These are phyloP conservation scores for Drosophila saltans DNA, from an alignment of 1,140 invertebrate species.

Conservation along the genomic window DNA sequence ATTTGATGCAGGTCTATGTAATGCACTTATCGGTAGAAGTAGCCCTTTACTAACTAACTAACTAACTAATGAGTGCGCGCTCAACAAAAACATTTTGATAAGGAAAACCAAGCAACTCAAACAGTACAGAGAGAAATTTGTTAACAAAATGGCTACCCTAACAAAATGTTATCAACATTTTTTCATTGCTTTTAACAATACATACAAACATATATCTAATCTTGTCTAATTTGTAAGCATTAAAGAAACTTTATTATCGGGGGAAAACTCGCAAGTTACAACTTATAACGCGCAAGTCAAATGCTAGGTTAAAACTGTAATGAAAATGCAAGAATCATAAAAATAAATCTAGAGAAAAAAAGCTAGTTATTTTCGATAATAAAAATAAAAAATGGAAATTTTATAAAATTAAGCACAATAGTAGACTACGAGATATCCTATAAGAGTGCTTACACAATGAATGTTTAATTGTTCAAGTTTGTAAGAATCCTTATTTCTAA, in stretches of 20 bases:
- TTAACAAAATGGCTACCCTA: conserved; percentile 40
- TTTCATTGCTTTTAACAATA: neutral
- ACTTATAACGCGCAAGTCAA: conserved; percentile 33
- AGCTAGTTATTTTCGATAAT: conserved; percentile 76
- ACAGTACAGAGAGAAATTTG: neutral
- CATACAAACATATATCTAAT: conserved; percentile 35
- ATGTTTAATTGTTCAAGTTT: no score
- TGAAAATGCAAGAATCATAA: conserved; percentile 52
- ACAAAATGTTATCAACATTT: conserved; percentile 50
- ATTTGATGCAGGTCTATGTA: neutral
- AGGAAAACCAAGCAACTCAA: neutral
- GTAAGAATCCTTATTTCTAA: no score
- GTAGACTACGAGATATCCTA: neutral
- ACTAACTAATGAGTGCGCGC: neutral
- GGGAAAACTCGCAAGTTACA: conserved; percentile 36
- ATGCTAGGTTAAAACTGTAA: conserved; percentile 53
- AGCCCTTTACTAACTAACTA: neutral
- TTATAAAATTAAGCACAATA: neutral
- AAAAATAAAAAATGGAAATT: conserved; percentile 64
- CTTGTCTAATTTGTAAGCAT: conserved; percentile 47
- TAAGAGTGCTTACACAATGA: neutral
- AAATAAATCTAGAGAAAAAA: conserved; percentile 70
- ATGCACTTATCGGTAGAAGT: neutral
- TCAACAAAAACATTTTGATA: neutral
- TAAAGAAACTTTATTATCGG: conserved; percentile 44